Evolutionary conservation across 2,797 vertebrate species (phyloP).

Genomic region (Ctenopoma multispine): DNA sequence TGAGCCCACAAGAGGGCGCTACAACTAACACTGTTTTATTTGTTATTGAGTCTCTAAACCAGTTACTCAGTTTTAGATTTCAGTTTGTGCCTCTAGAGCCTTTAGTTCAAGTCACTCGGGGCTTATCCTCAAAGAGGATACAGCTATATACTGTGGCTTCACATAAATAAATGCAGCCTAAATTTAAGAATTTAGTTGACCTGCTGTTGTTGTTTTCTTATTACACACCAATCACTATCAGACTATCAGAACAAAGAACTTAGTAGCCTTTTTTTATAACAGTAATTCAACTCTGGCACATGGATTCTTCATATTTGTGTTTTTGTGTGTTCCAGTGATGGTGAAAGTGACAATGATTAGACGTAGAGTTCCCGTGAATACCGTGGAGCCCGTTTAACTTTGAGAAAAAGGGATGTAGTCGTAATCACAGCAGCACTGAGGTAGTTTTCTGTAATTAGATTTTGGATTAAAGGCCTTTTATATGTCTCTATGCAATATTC

Average conservation of each 20-base stretch:
- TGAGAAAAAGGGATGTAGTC: conserved; percentile 5
- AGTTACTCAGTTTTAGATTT: conserved; percentile 3
- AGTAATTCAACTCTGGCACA: conserved; percentile 8
- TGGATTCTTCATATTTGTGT: background rate
- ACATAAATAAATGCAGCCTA: conserved; percentile 10
- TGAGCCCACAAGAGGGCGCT: too few species aligned
- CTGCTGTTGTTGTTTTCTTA: background rate
- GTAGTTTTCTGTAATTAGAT: conserved; percentile 41
- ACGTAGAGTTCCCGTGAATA: conserved; percentile 24
- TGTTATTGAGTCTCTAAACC: conserved; percentile 3
- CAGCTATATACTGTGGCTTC: conserved; percentile 1
- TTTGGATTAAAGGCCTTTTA: conserved; percentile 40
- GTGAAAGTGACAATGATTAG: conserved; percentile 28
- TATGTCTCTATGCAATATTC: conserved; percentile 47
- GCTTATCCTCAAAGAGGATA: background rate
- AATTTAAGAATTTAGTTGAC: background rate
- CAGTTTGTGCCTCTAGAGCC: background rate
- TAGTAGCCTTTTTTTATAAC: conserved; percentile 21
- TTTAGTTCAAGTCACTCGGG: background rate
- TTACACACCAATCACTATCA: conserved; percentile 11
- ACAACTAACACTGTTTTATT: conserved; percentile 14
- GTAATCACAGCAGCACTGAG: conserved; percentile 29
- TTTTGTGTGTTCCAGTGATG: background rate
- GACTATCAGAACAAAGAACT: conserved; percentile 22
- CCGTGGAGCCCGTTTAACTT: conserved; percentile 18